Base-by-base conservation (phyloP, 2,113 vertebrate genomes). In the Cathartes aura region DNA sequence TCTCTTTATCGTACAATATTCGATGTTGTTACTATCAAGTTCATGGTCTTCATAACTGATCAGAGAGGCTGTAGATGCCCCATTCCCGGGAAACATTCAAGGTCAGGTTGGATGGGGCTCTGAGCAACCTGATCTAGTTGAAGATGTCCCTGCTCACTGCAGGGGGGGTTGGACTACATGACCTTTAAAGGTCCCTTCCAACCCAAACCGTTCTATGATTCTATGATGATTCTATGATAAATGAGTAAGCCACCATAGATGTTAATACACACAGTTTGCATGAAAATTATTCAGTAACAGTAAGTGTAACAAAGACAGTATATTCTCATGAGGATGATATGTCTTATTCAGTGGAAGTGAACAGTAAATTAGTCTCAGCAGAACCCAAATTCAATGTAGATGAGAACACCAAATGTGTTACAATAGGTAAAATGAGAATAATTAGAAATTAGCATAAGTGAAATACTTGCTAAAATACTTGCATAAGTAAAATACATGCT, bases 111-210 rank as follows among this genome's bases (percentile, higher is more conserved):
- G 27, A 36, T 5, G 2, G 11, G 5, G 8, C 6, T 82, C 21
- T 70, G n/a, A 50, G 16, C 8, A 87, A 36, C 8, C 8, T 45
- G 23, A 26, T 80, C 18, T 56, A 18, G 21, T 13, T 60, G n/a
- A 30, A 18, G 15, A 26, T 70, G 12, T 27, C 29, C 9, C 24
- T 66, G 12, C 4, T 30, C 4, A 15, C 30, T 59, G 38, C 27
- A 45, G 12, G 2, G 2, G 3, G 3, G 0, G 0, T 27, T 87
- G 9, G 8, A 15, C 48, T 29, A 45, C 21, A 42, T 42, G 16
- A 30, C 2, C 13, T 40, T 52, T 68, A 47, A 70, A 56, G 14
- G 17, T n/a, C 3, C 7, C 5, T 80, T 43, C 40, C 17, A 86
- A 29, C 11, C 10, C 17, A 62, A 59, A 15, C 6, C 7, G 16